Conservation (phyloP, 2,888 invertebrate species). For the Ormyrus labotus region DNA sequence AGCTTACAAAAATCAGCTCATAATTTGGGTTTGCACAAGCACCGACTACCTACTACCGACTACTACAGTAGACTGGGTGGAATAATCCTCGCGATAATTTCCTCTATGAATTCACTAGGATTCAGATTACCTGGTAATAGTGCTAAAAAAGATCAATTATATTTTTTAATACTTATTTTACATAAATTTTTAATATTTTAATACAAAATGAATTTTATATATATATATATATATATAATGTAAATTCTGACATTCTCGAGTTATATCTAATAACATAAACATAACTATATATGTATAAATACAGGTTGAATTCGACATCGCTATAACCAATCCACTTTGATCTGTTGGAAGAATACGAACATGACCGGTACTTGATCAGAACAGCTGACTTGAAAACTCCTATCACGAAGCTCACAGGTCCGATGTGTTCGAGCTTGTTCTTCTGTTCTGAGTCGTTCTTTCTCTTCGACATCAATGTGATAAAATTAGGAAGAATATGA, state of each 20-base stretch:
- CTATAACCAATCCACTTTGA: constrained; percentile 63
- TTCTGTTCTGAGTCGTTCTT: constrained; percentile 51
- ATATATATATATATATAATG: too few species aligned
- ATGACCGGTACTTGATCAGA: constrained; percentile 39
- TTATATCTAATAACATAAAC: constrained; percentile 47
- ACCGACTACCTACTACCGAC: constrained; percentile 58
- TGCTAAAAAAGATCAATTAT: too few species aligned
- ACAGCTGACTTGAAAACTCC: constrained; percentile 61
- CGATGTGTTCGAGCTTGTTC: constrained; percentile 59
- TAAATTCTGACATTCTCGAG: too few species aligned
- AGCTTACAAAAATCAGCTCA: background rate
- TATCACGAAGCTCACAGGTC: constrained; percentile 63
- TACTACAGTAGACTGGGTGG: constrained; percentile 65
- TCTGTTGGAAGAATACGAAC: constrained; percentile 59
- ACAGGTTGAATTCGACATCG: constrained; percentile 60
- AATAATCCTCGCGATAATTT: constrained; percentile 56
- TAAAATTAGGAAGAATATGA: constrained; percentile 58
- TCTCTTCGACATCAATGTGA: constrained; percentile 57
- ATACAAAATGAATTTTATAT: too few species aligned
- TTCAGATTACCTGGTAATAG: too few species aligned
- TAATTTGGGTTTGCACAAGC: background rate
- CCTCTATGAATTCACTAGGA: too few species aligned
- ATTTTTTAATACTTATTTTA: too few species aligned
- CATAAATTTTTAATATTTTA: too few species aligned
- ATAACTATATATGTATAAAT: background rate